These are phyloP conservation scores for Theristicus caerulescens DNA, from an alignment of 2,113 vertebrate species.

Conservation along the genomic window DNA sequence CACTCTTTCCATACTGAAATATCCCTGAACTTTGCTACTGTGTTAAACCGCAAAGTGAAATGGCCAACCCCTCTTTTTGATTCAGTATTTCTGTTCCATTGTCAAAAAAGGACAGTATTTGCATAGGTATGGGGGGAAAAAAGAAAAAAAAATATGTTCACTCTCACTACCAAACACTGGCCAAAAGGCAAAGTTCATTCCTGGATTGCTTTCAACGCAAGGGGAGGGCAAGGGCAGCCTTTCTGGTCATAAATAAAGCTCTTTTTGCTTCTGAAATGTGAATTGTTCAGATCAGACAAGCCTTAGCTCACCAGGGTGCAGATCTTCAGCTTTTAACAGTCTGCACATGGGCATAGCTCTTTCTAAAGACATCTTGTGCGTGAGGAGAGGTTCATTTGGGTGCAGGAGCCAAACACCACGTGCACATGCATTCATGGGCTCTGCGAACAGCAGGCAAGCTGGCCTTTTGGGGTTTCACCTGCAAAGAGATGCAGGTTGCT, in stretches of 20 bases:
- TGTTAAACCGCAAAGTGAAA: not conserved
- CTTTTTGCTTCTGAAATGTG: conserved; percentile 42
- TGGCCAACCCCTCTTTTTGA: not conserved
- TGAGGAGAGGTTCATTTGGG: not conserved
- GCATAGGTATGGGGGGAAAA: not conserved
- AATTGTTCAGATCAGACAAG: conserved; percentile 39
- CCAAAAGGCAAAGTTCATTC: conserved; percentile 45
- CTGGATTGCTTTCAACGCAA: conserved; percentile 22
- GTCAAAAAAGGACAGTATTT: not conserved
- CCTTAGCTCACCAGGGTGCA: not conserved
- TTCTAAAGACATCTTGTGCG: not conserved
- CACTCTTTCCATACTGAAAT: not conserved
- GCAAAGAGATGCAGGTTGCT: not conserved
- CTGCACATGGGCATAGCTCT: not conserved
- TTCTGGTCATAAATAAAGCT: conserved; percentile 28
- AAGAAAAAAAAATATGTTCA: not conserved
- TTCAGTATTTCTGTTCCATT: not conserved
- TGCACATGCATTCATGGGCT: not conserved
- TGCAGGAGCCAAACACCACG: not conserved
- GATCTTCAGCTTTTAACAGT: conserved; percentile 2
- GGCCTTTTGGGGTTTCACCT: not conserved
- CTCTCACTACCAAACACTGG: not conserved
- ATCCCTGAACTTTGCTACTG: not conserved
- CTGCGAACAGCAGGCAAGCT: not conserved
- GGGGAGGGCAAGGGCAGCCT: not conserved